Evolutionary conservation across 2,113 vertebrate genomes (phyloP), one percentile per base, ranked within the genome.

Genomic region (Empidonax alnorum): DNA sequence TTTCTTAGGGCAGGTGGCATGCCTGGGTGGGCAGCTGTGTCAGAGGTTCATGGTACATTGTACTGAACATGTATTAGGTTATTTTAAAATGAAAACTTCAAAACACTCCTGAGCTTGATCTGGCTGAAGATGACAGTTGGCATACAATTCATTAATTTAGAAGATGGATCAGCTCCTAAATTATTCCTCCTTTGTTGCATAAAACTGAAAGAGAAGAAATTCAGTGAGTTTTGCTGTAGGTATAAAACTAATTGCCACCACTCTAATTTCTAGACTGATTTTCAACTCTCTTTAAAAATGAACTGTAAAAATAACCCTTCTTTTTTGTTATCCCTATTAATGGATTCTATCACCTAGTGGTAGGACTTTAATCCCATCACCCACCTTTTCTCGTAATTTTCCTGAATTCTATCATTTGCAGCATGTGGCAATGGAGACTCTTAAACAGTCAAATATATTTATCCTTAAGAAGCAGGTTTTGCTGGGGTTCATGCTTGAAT

Each of bases 381-480:
- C 74, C 33, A 78, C 71, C 24, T 21, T 73, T 94, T 90, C 81
- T 78, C 3, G 3, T 87, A 49, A 53, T 95, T 90, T 96, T 93
- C 59, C 82, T 96, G 95, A 97, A 97, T 98, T 98, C 95, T 97
- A 73, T 96, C 95, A 63, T 95, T 87, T 97, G 93, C 96, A 91
- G 94, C 66, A 58, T 77, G 41, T 92, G 87, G 94, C 96, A 80
- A 78, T 84, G 74, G 80, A 94, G 50, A 56, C 61, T 81, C 68
- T 94, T 82, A 76, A 92, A 69, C 20, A 85, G 85, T 67, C 63
- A 89, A 69, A 90, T 93, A 87, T 96, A 97, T 96, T 98, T 98
- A 97, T 97, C 96, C 97, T n/a, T 77, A 93, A 97, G 96, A 97
- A 97, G 92, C 93, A 97, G 95, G 72, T 97, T 97, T 96, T 96